A percentile compares a stretch with the other conserved stretches of the same genome.
phyloP scores from a whole-genome alignment of 2,888 invertebrate species.

The Nomada ruficornis region DNA sequence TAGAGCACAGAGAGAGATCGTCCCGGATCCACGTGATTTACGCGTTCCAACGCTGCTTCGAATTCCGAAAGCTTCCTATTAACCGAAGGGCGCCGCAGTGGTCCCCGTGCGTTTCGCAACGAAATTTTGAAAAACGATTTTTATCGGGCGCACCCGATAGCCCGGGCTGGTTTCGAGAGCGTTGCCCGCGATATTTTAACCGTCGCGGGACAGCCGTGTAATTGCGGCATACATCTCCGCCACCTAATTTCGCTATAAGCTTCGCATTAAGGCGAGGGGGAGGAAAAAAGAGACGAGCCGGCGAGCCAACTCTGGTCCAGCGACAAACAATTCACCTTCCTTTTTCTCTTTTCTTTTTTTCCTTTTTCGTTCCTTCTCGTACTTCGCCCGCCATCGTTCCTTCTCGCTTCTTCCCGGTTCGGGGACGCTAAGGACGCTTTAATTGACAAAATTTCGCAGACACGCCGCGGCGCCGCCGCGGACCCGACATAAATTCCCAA shows the following conservation, averaged over 20 bases:
- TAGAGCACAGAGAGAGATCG: background rate
- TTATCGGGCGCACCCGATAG: slow-evolving; percentile 52
- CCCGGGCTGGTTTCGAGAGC: background rate
- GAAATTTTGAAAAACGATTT: slow-evolving; percentile 64
- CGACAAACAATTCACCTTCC: slow-evolving; percentile 22
- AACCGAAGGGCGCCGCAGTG: slow-evolving; percentile 19
- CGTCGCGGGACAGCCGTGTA: slow-evolving; percentile 35
- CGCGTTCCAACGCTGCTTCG: slow-evolving; percentile 47
- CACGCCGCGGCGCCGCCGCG: slow-evolving; percentile 11
- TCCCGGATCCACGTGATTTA: slow-evolving; percentile 63
- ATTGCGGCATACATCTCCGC: slow-evolving; percentile 47
- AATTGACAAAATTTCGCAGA: slow-evolving; percentile 65
- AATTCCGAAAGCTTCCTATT: slow-evolving; percentile 57
- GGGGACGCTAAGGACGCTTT: slow-evolving; percentile 54
- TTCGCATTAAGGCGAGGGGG: slow-evolving; percentile 40
- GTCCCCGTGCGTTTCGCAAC: background rate
- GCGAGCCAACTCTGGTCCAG: background rate
- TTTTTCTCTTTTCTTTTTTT: slow-evolving; percentile 4
- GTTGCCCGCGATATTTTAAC: slow-evolving; percentile 40
- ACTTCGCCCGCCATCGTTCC: background rate
- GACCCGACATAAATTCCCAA: slow-evolving; percentile 72
- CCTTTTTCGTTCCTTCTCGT: too few species aligned
- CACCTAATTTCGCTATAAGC: slow-evolving; percentile 47
- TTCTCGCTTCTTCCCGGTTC: background rate
- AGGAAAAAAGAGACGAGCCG: background rate